These are phyloP conservation scores for Asarcornis scutulata DNA, from an alignment of 2,113 vertebrate genomes.

Conservation along the genomic window DNA sequence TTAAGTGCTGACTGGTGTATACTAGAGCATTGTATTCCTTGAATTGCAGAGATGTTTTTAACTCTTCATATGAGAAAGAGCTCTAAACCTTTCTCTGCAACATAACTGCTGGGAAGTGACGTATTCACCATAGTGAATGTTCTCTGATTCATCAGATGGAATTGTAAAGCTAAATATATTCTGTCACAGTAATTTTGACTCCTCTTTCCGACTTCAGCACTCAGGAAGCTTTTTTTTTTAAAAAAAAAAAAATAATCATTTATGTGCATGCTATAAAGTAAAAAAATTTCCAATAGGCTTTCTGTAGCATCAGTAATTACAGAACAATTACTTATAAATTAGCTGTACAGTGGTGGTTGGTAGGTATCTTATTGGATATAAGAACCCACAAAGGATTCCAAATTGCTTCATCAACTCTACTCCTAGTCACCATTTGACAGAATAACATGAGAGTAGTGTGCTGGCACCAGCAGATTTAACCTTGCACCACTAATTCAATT, in stretches of 20 bases:
- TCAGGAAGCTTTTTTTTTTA: neutral
- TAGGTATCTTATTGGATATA: neutral
- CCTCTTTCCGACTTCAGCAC: neutral
- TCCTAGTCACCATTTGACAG: neutral
- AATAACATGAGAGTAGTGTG: neutral
- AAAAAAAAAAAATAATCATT: neutral
- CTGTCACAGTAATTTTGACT: neutral
- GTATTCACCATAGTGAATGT: neutral
- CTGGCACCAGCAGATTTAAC: neutral
- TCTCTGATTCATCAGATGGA: neutral
- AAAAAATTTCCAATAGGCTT: neutral
- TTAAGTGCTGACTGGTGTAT: neutral
- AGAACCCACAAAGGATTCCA: neutral
- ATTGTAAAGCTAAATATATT: neutral
- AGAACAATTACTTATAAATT: neutral
- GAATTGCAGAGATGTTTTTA: neutral
- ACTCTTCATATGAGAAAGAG: neutral
- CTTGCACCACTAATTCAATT: neutral
- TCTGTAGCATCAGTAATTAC: neutral
- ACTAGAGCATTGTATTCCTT: neutral
- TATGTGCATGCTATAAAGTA: neutral
- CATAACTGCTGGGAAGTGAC: neutral
- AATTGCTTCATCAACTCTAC: neutral
- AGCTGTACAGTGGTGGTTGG: neutral
- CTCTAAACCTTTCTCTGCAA: neutral